phyloP scores from a whole-genome alignment of 2,888 invertebrate species.

The Heliconius ismenius region DNA sequence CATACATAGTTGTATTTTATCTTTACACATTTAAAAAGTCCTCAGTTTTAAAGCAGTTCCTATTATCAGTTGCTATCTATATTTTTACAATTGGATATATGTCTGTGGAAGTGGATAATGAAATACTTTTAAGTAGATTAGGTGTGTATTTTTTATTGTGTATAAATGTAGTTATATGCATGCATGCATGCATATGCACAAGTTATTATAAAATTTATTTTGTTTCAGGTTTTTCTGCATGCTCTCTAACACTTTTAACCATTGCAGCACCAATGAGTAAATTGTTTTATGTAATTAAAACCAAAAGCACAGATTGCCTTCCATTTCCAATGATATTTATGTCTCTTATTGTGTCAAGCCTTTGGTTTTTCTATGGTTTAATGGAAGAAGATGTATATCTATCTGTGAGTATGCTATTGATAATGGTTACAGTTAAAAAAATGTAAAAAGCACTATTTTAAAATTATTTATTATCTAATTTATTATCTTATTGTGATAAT shows the following conservation, averaged over 20 bases:
- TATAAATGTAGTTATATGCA: neutral
- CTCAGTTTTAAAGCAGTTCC: slow-evolving; percentile 83
- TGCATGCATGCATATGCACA: no score
- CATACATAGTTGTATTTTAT: slow-evolving; percentile 87
- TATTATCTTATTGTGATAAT: neutral
- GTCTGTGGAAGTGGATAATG: slow-evolving; percentile 77
- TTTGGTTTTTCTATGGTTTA: slow-evolving; percentile 93
- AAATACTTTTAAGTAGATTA: slow-evolving; percentile 80
- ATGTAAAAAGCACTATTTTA: neutral
- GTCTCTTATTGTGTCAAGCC: slow-evolving; percentile 89
- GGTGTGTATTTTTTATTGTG: slow-evolving; percentile 73
- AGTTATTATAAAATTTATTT: slow-evolving; percentile 39
- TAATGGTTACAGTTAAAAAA: neutral
- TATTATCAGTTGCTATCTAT: slow-evolving; percentile 77
- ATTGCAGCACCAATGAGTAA: slow-evolving; percentile 92
- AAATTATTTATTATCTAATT: neutral
- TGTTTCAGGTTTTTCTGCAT: slow-evolving; percentile 84
- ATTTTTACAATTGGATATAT: slow-evolving; percentile 82
- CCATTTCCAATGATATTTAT: slow-evolving; percentile 93
- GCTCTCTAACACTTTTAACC: slow-evolving; percentile 88
- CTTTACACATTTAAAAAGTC: slow-evolving; percentile 88
- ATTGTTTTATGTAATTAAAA: slow-evolving; percentile 89
- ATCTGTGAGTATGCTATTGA: slow-evolving; percentile 80
- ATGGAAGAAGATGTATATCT: slow-evolving; percentile 90
- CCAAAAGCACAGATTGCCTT: slow-evolving; percentile 91